Evolutionary conservation across 2,797 vertebrate genomes (phyloP), one percentile per base, ranked within the genome.

Genomic region (Synanceia verrucosa): DNA sequence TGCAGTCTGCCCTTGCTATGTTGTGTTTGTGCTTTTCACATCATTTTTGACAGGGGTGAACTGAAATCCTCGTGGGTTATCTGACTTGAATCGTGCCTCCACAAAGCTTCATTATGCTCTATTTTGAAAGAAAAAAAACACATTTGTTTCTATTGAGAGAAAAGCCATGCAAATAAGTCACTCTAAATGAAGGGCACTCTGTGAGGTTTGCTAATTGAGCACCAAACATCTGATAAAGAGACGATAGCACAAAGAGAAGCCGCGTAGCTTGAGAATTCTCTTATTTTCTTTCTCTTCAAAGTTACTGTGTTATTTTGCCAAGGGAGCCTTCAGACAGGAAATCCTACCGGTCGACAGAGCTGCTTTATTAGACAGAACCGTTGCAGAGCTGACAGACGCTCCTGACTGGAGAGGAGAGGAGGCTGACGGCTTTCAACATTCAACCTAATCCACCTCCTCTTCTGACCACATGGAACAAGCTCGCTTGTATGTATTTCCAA

Each of bases 101-200:
- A 83, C 81, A 81, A 85, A 87, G 86, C 80, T 84, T 90, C 83
- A 89, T 91, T 93, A 89, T 87, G 70, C 71, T 69, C 33, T 60
- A 50, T 56, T 79, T 84, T 64, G 43, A 63, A 84, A 79, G 76
- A 81, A 79, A 78, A 62, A 84, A 78, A 77, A 79, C 78, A 80
- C 83, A 90, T 92, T 90, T 91, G 87, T 87, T 76, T 85, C 89
- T 65, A 87, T 10, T 46, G 90, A 91, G 89, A 86, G 84, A 87
- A 84, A 50, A 77, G 74, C 73, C 43, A 81, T 56, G 84, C 55
- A 73, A 89, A 86, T 87, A 84, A 86, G 88, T 88, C 90, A 90
- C 82, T 88, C 73, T 33, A 85, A 92, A 92, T 89, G 85, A 91
- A 93, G 91, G 76, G 70, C 77, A 66, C 83, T 84, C 76, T 86